These are phyloP conservation scores for Temnothorax nylanderi DNA, from an alignment of 1,140 invertebrate genomes.

Conservation along the genomic window DNA sequence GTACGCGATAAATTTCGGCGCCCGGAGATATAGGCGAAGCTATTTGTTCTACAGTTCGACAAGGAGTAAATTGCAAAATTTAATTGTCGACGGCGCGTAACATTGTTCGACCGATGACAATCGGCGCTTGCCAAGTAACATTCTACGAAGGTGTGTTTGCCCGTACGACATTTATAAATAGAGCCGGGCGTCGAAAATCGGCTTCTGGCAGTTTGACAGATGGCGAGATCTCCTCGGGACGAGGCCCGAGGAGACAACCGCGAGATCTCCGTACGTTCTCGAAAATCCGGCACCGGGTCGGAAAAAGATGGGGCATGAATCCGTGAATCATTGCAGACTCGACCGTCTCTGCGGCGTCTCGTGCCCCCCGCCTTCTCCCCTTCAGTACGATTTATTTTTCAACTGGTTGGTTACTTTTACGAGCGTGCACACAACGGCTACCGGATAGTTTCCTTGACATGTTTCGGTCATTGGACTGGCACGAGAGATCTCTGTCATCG, in stretches of 20 bases:
- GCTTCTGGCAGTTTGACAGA: conserved; percentile 43
- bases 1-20: conserved; percentile 15
- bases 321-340: not conserved
- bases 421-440: too few species aligned
- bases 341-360: not conserved
- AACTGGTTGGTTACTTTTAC: not conserved
- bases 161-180: conserved; percentile 56
- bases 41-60: not conserved
- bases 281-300: not conserved
- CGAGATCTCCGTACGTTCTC: not conserved
- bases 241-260: too few species aligned
- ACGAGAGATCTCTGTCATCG: conserved; percentile 10
- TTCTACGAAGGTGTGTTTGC: not conserved
- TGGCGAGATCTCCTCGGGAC: not conserved
- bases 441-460: conserved; percentile 37
- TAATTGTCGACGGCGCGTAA: not conserved
- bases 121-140: conserved; percentile 4
- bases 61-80: conserved; percentile 5
- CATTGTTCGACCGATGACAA: conserved; percentile 43
- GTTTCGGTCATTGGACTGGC: conserved; percentile 30
- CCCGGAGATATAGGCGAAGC: not conserved
- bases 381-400: conserved; percentile 7
- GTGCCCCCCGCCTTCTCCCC: not conserved
- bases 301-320: not conserved
- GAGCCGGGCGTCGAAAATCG: conserved; percentile 33